Conservation (phyloP, 2,888 invertebrate species). For the Meloe dianella region DNA sequence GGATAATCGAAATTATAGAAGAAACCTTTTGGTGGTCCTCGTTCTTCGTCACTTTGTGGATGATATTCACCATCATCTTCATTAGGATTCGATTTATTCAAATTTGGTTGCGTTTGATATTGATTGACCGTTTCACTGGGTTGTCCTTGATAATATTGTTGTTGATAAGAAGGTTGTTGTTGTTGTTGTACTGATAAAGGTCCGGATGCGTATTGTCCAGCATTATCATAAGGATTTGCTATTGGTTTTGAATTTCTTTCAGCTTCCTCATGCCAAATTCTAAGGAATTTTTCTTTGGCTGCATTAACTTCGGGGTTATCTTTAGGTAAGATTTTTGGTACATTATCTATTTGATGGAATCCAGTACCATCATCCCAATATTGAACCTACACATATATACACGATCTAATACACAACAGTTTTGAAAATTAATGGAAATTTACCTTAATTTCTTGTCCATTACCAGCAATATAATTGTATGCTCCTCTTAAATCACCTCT, state of each 20-base stretch:
- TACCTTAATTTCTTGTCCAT: constrained; percentile 68
- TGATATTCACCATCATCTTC: constrained; percentile 32
- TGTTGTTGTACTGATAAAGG: constrained; percentile 34
- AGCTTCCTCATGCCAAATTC: constrained; percentile 72
- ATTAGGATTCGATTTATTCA: constrained; percentile 12
- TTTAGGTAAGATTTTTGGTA: constrained; percentile 67
- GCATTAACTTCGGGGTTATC: constrained; percentile 74
- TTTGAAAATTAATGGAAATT: background rate
- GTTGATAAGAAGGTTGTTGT: constrained; percentile 21
- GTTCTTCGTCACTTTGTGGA: constrained; percentile 52
- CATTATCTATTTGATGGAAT: constrained; percentile 80
- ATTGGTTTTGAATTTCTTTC: constrained; percentile 58
- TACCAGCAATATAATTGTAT: constrained; percentile 71
- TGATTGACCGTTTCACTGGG: constrained; percentile 18
- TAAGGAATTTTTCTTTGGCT: constrained; percentile 72
- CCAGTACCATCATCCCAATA: constrained; percentile 79
- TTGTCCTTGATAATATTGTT: constrained; percentile 23
- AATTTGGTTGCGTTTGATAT: constrained; percentile 9
- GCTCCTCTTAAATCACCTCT: constrained; percentile 76
- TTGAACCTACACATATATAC: constrained; percentile 60
- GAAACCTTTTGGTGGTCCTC: constrained; percentile 69
- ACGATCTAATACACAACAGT: background rate
- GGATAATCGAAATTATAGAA: constrained; percentile 76
- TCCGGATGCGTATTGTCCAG: constrained; percentile 44
- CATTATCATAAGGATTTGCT: constrained; percentile 44